A percentile compares a stretch with the other conserved stretches of the same genome.
These are phyloP conservation scores for Pectinophora gossypiella DNA, from an alignment of 1,140 invertebrate genomes.

Conservation along the genomic window DNA sequence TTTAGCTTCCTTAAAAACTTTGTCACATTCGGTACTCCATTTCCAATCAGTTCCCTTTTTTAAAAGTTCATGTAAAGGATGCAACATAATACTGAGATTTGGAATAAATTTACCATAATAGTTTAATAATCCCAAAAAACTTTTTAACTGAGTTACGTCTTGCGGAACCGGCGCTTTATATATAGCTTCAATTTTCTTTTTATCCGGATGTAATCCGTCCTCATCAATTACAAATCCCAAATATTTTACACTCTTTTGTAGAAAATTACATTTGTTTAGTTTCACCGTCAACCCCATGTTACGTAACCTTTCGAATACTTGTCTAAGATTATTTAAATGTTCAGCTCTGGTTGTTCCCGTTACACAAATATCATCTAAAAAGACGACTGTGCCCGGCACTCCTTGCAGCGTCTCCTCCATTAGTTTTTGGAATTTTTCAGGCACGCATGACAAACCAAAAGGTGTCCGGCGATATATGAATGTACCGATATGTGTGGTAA, in stretches of 20 bases:
- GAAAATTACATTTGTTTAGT: slow-evolving; percentile 35
- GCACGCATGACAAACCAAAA: slow-evolving; percentile 35
- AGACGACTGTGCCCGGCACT: slow-evolving; percentile 19
- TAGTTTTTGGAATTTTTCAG: slow-evolving; percentile 40
- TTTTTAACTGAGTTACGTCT: slow-evolving; percentile 26
- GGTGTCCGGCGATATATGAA: slow-evolving; percentile 31
- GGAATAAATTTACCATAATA: slow-evolving; percentile 33
- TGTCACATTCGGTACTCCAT: slow-evolving; percentile 17
- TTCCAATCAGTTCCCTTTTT: slow-evolving; percentile 21
- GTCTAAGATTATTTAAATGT: slow-evolving; percentile 23
- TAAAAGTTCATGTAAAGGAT: slow-evolving; percentile 26
- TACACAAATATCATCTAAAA: slow-evolving; percentile 35
- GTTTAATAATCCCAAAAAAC: slow-evolving; percentile 34
- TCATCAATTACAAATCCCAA: slow-evolving; percentile 23
- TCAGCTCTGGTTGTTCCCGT: slow-evolving; percentile 16
- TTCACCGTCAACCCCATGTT: slow-evolving; percentile 27
- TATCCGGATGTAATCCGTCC: slow-evolving; percentile 13
- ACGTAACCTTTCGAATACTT: slow-evolving; percentile 17
- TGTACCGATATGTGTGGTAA: slow-evolving; percentile 36
- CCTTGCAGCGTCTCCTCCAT: slow-evolving; percentile 34
- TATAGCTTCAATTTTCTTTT: slow-evolving; percentile 21
- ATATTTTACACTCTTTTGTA: slow-evolving; percentile 30
- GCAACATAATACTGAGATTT: slow-evolving; percentile 25
- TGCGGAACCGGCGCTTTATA: slow-evolving; percentile 11
- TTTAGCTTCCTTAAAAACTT: slow-evolving; percentile 22